These are phyloP conservation scores for Eulemur rubriventer DNA, from an alignment of 2,797 vertebrate genomes.

Conservation along the genomic window DNA sequence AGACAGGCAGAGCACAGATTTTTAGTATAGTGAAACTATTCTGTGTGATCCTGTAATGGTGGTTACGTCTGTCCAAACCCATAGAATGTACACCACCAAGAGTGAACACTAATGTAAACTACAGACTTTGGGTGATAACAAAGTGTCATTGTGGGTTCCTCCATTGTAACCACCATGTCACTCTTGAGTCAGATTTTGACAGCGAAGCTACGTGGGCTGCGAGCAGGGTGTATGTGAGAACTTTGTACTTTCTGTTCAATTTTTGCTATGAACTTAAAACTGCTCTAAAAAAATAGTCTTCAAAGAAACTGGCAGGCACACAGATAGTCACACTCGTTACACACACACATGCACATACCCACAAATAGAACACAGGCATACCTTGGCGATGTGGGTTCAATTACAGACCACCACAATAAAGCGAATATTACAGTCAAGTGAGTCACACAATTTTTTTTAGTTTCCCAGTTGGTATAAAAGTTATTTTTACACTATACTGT, in stretches of 20 bases:
- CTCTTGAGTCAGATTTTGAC: fast-evolving
- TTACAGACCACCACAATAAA: background rate
- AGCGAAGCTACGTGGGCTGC: no score
- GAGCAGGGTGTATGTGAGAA: background rate
- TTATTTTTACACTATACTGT: background rate
- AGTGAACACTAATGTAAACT: background rate
- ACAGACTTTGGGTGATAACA: background rate
- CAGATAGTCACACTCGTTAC: background rate
- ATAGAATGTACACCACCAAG: background rate
- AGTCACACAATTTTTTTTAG: background rate
- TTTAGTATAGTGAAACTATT: background rate
- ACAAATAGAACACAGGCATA: background rate
- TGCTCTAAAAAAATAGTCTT: background rate
- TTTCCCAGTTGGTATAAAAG: background rate
- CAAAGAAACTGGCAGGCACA: background rate
- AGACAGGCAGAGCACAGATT: no score
- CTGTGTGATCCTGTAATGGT: background rate
- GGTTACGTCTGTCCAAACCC: background rate
- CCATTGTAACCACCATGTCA: fast-evolving
- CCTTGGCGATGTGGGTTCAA: background rate
- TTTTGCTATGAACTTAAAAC: background rate
- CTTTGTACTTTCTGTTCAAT: background rate
- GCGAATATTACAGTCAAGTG: background rate
- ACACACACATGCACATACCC: no score
- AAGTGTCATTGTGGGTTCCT: background rate